Percentiles rank a stretch among this genome's conserved stretches.
These are phyloP conservation scores for Conus ventricosus DNA, from an alignment of 1,140 invertebrate genomes.

Conservation along the genomic window DNA sequence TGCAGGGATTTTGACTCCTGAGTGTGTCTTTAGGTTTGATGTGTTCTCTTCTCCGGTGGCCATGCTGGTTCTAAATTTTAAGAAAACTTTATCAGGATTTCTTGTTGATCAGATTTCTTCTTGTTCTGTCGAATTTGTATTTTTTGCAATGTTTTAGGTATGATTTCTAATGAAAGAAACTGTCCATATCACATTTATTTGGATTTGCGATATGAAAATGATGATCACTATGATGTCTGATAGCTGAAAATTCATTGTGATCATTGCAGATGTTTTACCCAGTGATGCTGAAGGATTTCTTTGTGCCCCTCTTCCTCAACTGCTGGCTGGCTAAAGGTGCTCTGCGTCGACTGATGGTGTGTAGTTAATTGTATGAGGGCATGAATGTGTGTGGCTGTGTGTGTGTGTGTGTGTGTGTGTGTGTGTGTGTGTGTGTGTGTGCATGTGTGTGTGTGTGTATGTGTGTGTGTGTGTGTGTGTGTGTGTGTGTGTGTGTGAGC, in stretches of 20 bases:
- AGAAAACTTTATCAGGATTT: too few relatives aligned
- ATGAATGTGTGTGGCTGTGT: background rate
- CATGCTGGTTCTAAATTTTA: too few relatives aligned
- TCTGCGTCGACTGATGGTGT: conserved; percentile 97
- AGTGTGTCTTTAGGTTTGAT: too few relatives aligned
- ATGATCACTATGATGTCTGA: background rate
- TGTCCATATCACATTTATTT: background rate
- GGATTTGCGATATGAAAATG: background rate
- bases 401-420: background rate
- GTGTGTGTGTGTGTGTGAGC: background rate
- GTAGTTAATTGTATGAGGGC: conserved; percentile 63
- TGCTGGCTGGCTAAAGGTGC: conserved; percentile 98
- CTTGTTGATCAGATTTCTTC: too few relatives aligned
- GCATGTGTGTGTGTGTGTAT: background rate
- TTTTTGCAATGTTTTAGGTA: too few relatives aligned
- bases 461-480: background rate
- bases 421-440: background rate
- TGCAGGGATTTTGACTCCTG: too few relatives aligned
- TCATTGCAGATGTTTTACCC: conserved; percentile 87
- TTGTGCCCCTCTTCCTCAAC: conserved; percentile 97
- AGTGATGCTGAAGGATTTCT: conserved; percentile 87
- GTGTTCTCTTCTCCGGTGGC: too few relatives aligned
- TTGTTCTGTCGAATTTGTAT: too few relatives aligned
- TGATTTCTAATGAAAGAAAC: too few relatives aligned
- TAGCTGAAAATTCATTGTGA: background rate